phyloP scores from a whole-genome alignment of 2,888 invertebrate genomes.

The Watsonalla cultraria region DNA sequence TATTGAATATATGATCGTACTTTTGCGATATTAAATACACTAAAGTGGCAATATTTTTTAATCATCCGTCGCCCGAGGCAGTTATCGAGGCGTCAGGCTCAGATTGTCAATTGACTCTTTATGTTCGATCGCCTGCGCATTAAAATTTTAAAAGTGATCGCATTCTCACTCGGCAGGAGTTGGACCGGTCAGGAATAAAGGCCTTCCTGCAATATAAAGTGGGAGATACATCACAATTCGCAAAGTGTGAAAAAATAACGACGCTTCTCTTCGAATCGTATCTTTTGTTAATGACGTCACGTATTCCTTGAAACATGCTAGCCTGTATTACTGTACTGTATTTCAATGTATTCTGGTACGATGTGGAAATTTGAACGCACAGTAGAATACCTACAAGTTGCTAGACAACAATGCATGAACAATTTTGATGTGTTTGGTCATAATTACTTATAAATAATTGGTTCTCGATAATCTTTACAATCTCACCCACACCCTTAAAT shows the following conservation, averaged over 20 bases:
- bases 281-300: too few species aligned
- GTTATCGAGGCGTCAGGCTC: conserved; percentile 43
- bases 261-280: neutral
- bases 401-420: too few species aligned
- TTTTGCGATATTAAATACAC: conserved; percentile 68
- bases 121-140: conserved; percentile 37
- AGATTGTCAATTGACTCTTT: conserved; percentile 64
- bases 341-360: too few species aligned
- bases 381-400: too few species aligned
- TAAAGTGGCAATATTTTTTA: conserved; percentile 65
- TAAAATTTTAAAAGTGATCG: conserved; percentile 19
- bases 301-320: too few species aligned
- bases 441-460: too few species aligned
- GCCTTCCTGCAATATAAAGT: neutral
- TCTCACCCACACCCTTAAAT: too few species aligned
- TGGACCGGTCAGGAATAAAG: neutral
- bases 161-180: neutral
- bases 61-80: conserved; percentile 44
- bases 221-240: neutral
- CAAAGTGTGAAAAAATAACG: neutral
- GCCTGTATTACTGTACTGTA: too few species aligned
- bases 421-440: too few species aligned
- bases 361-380: too few species aligned
- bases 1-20: conserved; percentile 71
- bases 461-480: too few species aligned